phyloP scores from a whole-genome alignment of 2,797 vertebrate genomes.

The Artibeus jamaicensis region DNA sequence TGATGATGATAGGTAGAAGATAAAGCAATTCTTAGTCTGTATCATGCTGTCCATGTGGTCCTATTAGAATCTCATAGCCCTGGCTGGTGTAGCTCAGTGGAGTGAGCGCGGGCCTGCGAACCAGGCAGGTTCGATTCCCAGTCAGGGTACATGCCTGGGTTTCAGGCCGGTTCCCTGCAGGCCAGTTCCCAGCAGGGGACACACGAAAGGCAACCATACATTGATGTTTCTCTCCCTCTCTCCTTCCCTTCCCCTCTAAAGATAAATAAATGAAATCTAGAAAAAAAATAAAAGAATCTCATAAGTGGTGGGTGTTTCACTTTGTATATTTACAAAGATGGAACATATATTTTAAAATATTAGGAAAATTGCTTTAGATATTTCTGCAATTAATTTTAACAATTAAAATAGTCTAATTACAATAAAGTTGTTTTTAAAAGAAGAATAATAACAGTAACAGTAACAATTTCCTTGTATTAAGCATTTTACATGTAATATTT shows the following conservation, averaged over 20 bases:
- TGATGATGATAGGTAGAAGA: not conserved
- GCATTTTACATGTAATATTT: not conserved
- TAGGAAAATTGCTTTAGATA: conserved; percentile 32
- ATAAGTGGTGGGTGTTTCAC: not conserved
- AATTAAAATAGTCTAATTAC: not conserved
- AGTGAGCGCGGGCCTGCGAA: no score
- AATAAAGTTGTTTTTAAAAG: not conserved
- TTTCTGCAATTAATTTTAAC: conserved; percentile 13
- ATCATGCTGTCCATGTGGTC: not conserved
- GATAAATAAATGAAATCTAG: no score
- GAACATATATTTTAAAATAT: not conserved
- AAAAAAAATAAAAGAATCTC: no score
- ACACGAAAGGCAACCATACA: no score
- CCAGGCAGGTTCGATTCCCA: no score
- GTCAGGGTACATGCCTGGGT: no score
- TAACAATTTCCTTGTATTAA: not conserved
- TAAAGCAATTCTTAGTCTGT: conserved; percentile 17
- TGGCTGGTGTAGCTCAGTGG: no score
- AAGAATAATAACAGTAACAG: not conserved
- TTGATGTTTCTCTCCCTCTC: no score
- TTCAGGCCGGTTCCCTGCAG: no score
- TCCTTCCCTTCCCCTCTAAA: no score
- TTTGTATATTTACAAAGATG: conserved; percentile 31
- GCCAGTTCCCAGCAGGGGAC: no score
- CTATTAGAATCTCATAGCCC: conserved; percentile 47